Evolutionary conservation across 2,888 invertebrate genomes (phyloP).

Genomic region (Eilema depressum): DNA sequence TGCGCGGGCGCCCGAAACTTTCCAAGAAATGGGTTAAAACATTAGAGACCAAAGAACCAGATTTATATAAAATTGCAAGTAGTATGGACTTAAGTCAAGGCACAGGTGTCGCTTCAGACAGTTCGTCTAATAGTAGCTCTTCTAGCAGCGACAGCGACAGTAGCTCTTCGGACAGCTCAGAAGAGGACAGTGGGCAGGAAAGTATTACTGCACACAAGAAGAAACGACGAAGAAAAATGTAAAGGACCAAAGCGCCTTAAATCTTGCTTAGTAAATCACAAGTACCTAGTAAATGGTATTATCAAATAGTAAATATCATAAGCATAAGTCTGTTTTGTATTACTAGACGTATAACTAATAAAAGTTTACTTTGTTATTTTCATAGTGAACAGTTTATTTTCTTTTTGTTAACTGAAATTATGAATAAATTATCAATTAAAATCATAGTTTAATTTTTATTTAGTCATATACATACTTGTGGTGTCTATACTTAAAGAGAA

Average conservation of each 20-base stretch:
- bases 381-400: constrained; percentile 58
- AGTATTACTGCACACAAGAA: constrained; percentile 95
- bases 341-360: constrained; percentile 70
- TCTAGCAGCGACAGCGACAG: constrained; percentile 89
- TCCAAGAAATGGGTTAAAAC: constrained; percentile 96
- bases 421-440: constrained; percentile 58
- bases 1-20: constrained; percentile 97
- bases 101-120: constrained; percentile 97
- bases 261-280: constrained; percentile 51
- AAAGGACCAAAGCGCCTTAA: constrained; percentile 65
- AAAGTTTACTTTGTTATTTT: constrained; percentile 65
- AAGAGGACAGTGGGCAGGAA: constrained; percentile 95
- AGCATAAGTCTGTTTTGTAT: constrained; percentile 73
- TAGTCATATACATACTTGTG: background rate
- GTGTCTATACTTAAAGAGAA: background rate
- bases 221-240: constrained; percentile 89
- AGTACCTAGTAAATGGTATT: constrained; percentile 55
- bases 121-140: constrained; percentile 95
- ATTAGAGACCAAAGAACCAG: constrained; percentile 90
- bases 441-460: constrained; percentile 3
- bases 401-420: constrained; percentile 62
- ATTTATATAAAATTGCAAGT: constrained; percentile 92
- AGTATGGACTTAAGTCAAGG: constrained; percentile 94
- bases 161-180: constrained; percentile 85
- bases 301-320: constrained; percentile 58